phyloP scores from a whole-genome alignment of 1,140 invertebrate genomes.

The Conus betulinus region DNA sequence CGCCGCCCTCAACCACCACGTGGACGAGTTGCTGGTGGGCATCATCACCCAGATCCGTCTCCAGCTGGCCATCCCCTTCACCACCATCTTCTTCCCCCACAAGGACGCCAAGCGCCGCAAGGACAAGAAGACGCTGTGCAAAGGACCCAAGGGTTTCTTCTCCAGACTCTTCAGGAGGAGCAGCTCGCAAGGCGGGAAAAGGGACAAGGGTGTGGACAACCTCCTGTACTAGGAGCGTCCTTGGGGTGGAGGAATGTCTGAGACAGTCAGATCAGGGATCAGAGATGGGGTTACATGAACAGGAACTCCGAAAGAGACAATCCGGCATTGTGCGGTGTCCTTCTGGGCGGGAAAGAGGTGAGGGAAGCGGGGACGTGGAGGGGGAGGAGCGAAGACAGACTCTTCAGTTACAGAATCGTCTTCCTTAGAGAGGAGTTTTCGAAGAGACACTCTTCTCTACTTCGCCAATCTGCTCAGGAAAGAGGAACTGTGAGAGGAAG shows the following conservation, averaged over 20 bases:
- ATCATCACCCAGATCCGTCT: slow-evolving; percentile 80
- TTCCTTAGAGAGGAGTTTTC: no score
- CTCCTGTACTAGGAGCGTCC: neutral
- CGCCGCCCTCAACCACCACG: slow-evolving; percentile 86
- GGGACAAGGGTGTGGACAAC: slow-evolving; percentile 23
- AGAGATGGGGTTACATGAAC: neutral
- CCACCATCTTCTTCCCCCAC: slow-evolving; percentile 39
- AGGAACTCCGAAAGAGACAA: neutral
- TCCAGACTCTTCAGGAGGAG: slow-evolving; percentile 44
- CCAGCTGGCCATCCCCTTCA: slow-evolving; percentile 51
- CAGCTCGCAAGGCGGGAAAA: slow-evolving; percentile 2
- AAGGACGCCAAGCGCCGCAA: slow-evolving; percentile 41
- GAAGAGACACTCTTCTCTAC: no score
- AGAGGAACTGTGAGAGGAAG: no score
- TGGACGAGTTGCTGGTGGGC: slow-evolving; percentile 88
- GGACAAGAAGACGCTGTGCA: slow-evolving; percentile 26
- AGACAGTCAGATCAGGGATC: neutral
- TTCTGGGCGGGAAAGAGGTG: neutral
- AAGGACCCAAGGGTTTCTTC: slow-evolving; percentile 41
- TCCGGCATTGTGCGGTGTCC: neutral
- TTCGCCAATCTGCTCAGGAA: no score
- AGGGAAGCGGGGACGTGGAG: neutral
- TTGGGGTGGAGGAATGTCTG: neutral
- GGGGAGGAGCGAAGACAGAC: no score
- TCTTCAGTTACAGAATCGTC: no score